Conservation (phyloP, 2,113 vertebrate species). For the Amphiprion ocellaris region DNA sequence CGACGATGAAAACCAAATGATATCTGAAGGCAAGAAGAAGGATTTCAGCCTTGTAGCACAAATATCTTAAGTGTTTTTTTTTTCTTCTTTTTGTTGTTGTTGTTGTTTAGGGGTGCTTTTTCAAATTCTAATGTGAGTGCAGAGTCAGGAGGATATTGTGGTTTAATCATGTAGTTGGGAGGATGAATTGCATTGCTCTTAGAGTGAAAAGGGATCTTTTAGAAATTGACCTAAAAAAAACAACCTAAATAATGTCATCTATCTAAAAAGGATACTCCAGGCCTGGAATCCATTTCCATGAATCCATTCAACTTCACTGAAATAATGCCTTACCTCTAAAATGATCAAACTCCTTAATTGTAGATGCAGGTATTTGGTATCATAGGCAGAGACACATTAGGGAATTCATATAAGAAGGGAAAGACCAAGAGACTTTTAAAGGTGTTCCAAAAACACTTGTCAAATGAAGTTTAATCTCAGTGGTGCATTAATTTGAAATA, state of each 20-base stretch:
- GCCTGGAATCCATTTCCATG: neutral
- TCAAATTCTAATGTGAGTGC: neutral
- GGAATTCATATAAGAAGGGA: too few species aligned
- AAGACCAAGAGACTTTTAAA: too few species aligned
- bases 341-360: neutral
- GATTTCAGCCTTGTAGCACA: neutral
- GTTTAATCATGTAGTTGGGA: slow-evolving; percentile 6
- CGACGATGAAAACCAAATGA: slow-evolving; percentile 28
- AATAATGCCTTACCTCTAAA: neutral
- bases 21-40: slow-evolving; percentile 32
- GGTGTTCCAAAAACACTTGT: too few species aligned
- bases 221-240: neutral
- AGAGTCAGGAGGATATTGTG: neutral
- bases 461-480: too few species aligned
- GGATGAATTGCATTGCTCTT: neutral
- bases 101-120: slow-evolving; percentile 18
- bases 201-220: neutral
- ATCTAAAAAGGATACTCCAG: neutral
- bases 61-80: slow-evolving; percentile 21
- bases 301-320: neutral
- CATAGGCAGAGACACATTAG: too few species aligned
- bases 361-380: neutral
- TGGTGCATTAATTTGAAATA: too few species aligned
- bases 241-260: neutral
- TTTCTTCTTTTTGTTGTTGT: neutral